Conservation (phyloP, 2,113 vertebrate genomes). For the Zapus hudsonius region DNA sequence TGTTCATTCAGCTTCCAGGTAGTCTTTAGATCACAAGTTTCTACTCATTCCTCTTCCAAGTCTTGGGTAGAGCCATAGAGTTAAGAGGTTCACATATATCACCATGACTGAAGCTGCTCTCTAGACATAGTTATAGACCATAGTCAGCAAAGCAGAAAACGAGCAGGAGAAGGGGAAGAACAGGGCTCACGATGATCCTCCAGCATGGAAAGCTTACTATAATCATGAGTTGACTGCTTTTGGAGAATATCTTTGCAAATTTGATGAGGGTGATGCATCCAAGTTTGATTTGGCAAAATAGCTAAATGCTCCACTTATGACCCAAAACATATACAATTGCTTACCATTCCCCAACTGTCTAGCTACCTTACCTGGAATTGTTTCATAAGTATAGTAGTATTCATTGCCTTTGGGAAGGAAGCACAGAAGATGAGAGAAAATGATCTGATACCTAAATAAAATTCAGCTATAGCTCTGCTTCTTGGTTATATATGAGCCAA, state of each 20-base stretch:
- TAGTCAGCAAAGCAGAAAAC: neutral
- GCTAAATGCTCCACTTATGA: neutral
- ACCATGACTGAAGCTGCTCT: neutral
- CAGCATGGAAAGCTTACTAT: neutral
- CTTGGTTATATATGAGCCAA: neutral
- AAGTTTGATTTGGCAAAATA: slow-evolving; percentile 48
- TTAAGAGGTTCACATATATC: neutral
- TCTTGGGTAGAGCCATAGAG: neutral
- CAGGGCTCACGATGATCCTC: neutral
- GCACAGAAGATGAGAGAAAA: neutral
- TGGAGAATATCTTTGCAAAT: neutral
- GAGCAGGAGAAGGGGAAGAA: neutral
- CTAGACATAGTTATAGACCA: neutral
- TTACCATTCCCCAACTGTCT: neutral
- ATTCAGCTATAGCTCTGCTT: neutral
- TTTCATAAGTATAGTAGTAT: neutral
- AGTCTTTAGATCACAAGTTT: neutral
- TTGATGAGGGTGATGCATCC: neutral
- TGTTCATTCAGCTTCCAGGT: neutral
- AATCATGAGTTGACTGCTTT: neutral
- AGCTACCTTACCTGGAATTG: neutral
- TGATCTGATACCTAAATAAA: neutral
- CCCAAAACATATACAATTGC: neutral
- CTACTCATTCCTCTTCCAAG: slow-evolving; percentile 18
- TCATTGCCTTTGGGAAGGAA: neutral